Base-by-base conservation (phyloP, 2,888 invertebrate genomes). In the Parnassius apollo region DNA sequence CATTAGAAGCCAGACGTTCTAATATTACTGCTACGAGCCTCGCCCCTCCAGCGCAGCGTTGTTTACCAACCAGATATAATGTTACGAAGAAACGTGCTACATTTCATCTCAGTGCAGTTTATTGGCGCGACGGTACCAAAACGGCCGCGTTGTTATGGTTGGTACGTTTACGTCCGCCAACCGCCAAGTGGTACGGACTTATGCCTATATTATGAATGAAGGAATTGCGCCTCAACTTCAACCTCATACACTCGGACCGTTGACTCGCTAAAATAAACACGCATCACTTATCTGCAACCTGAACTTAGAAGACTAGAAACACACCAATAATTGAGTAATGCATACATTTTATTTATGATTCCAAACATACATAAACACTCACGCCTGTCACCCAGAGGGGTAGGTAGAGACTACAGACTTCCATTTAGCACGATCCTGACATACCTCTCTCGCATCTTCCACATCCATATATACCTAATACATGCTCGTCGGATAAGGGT, bases 81-180 rank as follows among this genome's bases (percentile, higher is more conserved):
- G 62, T 65, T 65, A 64, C 64, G 18, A 56, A 25, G 68, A 67
- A 68, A 65, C 64, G 65, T 64, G 66, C 59, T 46, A 55, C 63
- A 55, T 56, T 59, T 59, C 63, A 82, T 81, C 80, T 75, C 82
- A 82, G 82, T 78, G 77, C 78, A 77, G 84, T 88, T 85, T 86
- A 84, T 85, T 86, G 83, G 82, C 85, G 80, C 82, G 83, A 82
- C 83, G 80, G 83, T 82, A 75, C 79, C 78, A 81, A 81, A 82
- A 86, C 85, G 82, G 75, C 78, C 73, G 77, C 72, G 77, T 81
- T 88, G 88, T 88, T 88, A 87, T 88, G 87, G 80, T 85, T 87
- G 73, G 75, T 73, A 75, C 79, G 83, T 82, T 89, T 89, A 89
- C 89, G 89, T 82, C 81, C 74, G 72, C 71, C 74, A 50, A 59